Base-by-base conservation (phyloP, 2,888 invertebrate species). In the Euproctis similis region DNA sequence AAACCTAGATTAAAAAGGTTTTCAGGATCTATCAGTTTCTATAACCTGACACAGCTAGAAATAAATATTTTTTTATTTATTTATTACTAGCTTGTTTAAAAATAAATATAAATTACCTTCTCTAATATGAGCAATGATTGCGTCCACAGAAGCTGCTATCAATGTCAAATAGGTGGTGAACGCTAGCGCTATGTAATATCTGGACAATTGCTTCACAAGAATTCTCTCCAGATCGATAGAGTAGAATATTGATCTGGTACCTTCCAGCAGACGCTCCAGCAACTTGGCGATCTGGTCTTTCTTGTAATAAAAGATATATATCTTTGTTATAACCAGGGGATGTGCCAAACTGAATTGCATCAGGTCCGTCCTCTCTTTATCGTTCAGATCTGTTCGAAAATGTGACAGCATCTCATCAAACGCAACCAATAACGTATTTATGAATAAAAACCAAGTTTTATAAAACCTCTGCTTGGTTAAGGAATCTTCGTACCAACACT, bases 401-500 rank as follows among this genome's bases (percentile, higher is more conserved):
- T 59, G 36, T 0, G 68, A 57, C 0, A 64, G 10, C 1, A 61
- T 26, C 28, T 65, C 63, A 24, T 70, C 54, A 1, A 57, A 1
- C 0, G 64, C 31, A 1, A 54, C 39, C 0, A 47, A 13, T 2
- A 64, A 23, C 1, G 59, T 26, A 28, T 72, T 68, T 0, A 59
- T 34, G 1, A 63, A n/a, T 0, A 42, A 5, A 5, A 39, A 40
- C 64, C 69, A 74, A 1, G 52, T 7, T 1, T 21, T 34, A 24
- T 70, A 70, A 0, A 61, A 2, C 2, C 32, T 28, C 20, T 45
- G 50, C 2, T 42, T 28, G 1, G 27, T 32, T 12, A 20, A 35
- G 1, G 53, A 41, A 10, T 45, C 34, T 33, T 66, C 65, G 28
- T 66, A 68, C 72, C 71, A 71, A 24, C 52, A 58, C 5, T 62